phyloP scores from a whole-genome alignment of 2,797 vertebrate genomes.

The Gambelia wislizenii region DNA sequence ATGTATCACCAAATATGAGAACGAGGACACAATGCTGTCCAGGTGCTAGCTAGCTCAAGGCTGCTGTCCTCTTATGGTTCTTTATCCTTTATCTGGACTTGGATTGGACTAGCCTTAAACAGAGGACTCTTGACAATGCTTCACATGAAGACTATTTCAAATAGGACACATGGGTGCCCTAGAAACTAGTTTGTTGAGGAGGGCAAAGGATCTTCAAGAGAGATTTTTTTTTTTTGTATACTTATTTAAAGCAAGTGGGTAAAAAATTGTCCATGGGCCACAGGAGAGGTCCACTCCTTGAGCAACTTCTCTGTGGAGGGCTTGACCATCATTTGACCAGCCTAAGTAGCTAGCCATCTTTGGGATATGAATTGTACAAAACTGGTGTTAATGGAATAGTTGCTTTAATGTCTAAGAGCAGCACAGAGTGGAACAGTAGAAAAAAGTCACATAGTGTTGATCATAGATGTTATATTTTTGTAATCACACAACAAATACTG shows the following conservation, averaged over 20 bases:
- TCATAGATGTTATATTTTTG: rapidly evolving
- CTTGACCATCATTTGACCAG: too few relatives aligned
- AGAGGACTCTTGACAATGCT: neutral
- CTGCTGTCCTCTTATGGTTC: too few relatives aligned
- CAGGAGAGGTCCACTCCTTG: neutral
- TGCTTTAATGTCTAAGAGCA: neutral
- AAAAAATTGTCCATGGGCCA: too few relatives aligned
- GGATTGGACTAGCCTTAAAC: neutral
- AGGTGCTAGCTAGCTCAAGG: too few relatives aligned
- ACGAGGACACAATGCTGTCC: too few relatives aligned
- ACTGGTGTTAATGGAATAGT: neutral
- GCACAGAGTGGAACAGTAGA: neutral
- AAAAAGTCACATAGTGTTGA: constrained; percentile 18
- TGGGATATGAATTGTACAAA: neutral
- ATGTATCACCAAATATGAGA: too few relatives aligned
- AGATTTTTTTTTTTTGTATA: too few relatives aligned
- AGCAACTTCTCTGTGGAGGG: neutral
- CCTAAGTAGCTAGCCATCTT: too few relatives aligned
- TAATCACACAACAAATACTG: rapidly evolving
- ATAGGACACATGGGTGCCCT: neutral
- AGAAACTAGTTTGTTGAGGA: neutral
- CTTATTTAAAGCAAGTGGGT: too few relatives aligned
- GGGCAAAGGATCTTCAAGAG: neutral
- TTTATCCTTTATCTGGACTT: neutral
- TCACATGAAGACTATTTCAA: neutral